These are phyloP conservation scores for Neodiprion lecontei DNA, from an alignment of 1,140 invertebrate genomes.

Conservation along the genomic window DNA sequence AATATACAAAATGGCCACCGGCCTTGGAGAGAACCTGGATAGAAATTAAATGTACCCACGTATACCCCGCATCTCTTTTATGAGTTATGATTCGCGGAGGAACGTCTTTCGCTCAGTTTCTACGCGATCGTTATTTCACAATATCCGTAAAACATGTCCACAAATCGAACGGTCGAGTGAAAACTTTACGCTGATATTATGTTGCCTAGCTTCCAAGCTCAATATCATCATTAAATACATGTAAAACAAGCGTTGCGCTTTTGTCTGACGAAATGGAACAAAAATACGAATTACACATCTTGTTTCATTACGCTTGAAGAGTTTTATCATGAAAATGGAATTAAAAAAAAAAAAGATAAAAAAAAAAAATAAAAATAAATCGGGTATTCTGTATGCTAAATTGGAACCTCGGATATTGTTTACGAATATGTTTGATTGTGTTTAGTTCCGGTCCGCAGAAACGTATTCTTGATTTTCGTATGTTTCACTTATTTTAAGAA, in stretches of 20 bases:
- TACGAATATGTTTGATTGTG: background rate
- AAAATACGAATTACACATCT: too few species aligned
- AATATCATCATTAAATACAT: background rate
- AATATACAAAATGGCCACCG: constrained; percentile 62
- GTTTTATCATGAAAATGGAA: too few species aligned
- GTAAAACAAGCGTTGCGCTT: background rate
- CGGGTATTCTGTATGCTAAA: background rate
- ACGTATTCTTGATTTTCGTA: background rate
- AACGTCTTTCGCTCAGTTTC: background rate
- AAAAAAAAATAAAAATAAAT: background rate
- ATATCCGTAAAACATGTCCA: constrained; percentile 17
- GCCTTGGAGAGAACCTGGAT: constrained; percentile 11
- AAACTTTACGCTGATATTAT: background rate
- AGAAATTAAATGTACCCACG: constrained; percentile 12
- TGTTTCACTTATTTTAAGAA: background rate
- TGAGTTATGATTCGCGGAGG: background rate
- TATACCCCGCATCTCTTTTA: background rate
- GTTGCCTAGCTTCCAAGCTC: background rate
- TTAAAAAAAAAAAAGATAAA: background rate
- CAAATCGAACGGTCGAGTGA: background rate
- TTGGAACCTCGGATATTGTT: background rate
- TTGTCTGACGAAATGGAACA: background rate
- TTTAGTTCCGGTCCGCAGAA: background rate
- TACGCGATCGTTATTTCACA: background rate
- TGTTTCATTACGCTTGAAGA: too few species aligned